Evolutionary conservation across 1,140 invertebrate genomes (phyloP).

Genomic region (Ceratosolen fusciceps): DNA sequence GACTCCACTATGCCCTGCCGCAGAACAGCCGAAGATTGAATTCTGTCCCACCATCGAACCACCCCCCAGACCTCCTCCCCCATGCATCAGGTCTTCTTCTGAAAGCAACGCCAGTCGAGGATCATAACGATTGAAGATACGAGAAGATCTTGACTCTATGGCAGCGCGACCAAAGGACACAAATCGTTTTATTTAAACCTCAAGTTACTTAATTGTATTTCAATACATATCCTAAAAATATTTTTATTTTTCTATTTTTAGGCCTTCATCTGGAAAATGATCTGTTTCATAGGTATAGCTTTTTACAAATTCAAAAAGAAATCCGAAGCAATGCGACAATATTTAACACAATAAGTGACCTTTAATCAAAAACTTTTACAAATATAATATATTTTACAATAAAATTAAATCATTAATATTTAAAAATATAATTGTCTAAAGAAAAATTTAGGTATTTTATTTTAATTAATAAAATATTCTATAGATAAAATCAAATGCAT

Average conservation of each 20-base stretch:
- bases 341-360: not conserved
- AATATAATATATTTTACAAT: too few species aligned
- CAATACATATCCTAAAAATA: not conserved
- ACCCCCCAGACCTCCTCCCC: slow-evolving; percentile 66
- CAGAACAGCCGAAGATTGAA: slow-evolving; percentile 82
- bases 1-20: slow-evolving; percentile 93
- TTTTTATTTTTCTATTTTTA: not conserved
- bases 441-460: too few species aligned
- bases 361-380: not conserved
- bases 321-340: slow-evolving; percentile 12
- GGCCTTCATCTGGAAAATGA: not conserved
- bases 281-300: not conserved
- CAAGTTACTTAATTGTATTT: not conserved
- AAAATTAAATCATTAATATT: too few species aligned
- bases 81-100: slow-evolving; percentile 71
- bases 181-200: not conserved
- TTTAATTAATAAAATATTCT: too few species aligned
- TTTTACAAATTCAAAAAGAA: not conserved
- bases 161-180: slow-evolving; percentile 15
- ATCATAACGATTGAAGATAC: slow-evolving; percentile 11
- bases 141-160: not conserved
- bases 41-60: slow-evolving; percentile 73
- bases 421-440: too few species aligned
- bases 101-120: slow-evolving; percentile 56
- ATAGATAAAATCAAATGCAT: too few species aligned